Conservation (phyloP, 1,140 invertebrate genomes). For the Eumaeus atala region DNA sequence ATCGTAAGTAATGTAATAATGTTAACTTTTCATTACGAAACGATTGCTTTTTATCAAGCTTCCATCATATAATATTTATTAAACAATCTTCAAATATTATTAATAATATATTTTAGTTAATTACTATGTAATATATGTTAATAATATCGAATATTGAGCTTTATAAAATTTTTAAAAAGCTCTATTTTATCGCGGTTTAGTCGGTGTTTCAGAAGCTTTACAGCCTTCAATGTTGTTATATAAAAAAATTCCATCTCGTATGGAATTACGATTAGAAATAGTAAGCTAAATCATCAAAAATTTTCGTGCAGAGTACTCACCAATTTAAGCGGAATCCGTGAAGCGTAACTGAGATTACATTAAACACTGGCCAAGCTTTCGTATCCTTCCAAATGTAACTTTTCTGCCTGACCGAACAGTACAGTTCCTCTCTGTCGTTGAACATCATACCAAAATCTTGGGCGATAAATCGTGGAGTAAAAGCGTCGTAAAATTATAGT, state of each 20-base stretch:
- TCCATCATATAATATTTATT: too few relatives aligned
- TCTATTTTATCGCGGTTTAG: neutral
- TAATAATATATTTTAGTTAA: too few relatives aligned
- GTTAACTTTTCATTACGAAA: too few relatives aligned
- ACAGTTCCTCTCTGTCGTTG: constrained; percentile 24
- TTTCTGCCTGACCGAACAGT: constrained; percentile 19
- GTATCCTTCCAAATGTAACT: constrained; percentile 18
- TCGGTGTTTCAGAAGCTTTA: neutral
- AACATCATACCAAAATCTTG: constrained; percentile 13
- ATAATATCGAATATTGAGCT: too few relatives aligned
- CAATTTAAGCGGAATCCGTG: neutral
- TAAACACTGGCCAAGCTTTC: neutral
- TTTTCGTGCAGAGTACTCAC: constrained; percentile 1
- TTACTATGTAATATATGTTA: too few relatives aligned
- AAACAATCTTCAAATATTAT: too few relatives aligned
- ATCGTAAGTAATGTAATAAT: too few relatives aligned
- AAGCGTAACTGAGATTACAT: constrained; percentile 10
- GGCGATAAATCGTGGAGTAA: constrained; percentile 13
- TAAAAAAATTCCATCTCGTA: too few relatives aligned
- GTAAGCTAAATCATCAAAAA: neutral
- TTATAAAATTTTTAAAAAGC: too few relatives aligned
- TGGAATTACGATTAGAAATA: too few relatives aligned
- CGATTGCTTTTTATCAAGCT: too few relatives aligned
- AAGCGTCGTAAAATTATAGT: constrained; percentile 12
- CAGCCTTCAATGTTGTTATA: neutral